Percentiles rank a stretch among this genome's conserved stretches.
Evolutionary conservation across 2,113 vertebrate genomes (phyloP).

Genomic region (Toxotes chatareus): DNA sequence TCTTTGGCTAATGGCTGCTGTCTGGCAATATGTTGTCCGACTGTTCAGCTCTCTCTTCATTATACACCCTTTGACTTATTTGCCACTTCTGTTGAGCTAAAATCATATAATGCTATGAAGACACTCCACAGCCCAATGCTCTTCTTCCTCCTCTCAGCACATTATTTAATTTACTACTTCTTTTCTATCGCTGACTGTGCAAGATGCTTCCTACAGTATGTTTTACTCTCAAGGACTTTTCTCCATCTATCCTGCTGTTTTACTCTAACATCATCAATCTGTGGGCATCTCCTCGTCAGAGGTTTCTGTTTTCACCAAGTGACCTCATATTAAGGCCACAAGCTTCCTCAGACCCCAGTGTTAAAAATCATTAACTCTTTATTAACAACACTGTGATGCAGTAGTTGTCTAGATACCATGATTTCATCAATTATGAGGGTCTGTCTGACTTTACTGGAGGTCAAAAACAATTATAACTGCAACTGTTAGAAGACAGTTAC

Average conservation of each 20-base stretch:
- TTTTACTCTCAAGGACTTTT: slow-evolving; percentile 19
- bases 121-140: slow-evolving; percentile 10
- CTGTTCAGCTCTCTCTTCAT: slow-evolving; percentile 71
- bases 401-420: neutral
- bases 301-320: slow-evolving; percentile 21
- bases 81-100: slow-evolving; percentile 49
- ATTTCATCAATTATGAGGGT: neutral
- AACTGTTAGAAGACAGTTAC: too few relatives aligned
- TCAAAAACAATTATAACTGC: too few relatives aligned
- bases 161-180: slow-evolving; percentile 37
- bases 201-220: slow-evolving; percentile 8
- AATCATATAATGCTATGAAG: slow-evolving; percentile 54
- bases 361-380: slow-evolving; percentile 5
- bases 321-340: slow-evolving; percentile 5
- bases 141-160: slow-evolving; percentile 1
- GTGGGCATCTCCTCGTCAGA: slow-evolving; percentile 11
- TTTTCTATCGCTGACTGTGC: slow-evolving; percentile 30
- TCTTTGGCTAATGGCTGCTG: slow-evolving; percentile 74
- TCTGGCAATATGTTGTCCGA: slow-evolving; percentile 76
- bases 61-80: slow-evolving; percentile 64
- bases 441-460: neutral
- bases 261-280: neutral
- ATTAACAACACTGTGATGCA: neutral
- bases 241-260: slow-evolving; percentile 14
- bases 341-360: neutral